Evolutionary conservation across 2,888 invertebrate genomes (phyloP), one percentile per base, ranked within the genome.

Genomic region (Drosophila borealis): DNA sequence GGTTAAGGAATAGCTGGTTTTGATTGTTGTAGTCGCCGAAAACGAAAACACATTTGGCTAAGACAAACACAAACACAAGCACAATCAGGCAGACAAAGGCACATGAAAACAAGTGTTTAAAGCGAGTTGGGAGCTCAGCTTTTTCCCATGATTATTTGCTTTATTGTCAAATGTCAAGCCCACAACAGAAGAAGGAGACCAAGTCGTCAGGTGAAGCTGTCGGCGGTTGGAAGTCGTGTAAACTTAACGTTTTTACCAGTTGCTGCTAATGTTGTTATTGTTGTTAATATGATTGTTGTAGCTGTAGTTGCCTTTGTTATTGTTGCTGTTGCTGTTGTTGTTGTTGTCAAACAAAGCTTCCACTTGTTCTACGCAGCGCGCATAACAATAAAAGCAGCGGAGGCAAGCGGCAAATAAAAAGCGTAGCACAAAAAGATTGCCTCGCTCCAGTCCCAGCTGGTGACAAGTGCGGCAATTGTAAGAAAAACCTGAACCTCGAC

Each of bases 91-190:
- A n/a, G 19, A 45, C 37, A 46, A 5, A 39, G 6, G 21, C 33
- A 49, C 10, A 36, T 19, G 45, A 5, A 36, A 4, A 45, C 3
- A 64, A 13, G 42, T 13, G 39, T 17, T 42, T 42, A 21, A 13
- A 62, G 21, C 33, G 41, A 59, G 74, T 59, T 74, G 65, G 54
- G 51, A 78, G 49, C 62, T 62, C 70, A 60, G 62, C 70, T 75
- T 89, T 90, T 89, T 90, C 90, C 88, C 89, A 90, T 90, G 90
- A 90, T 90, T 90, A 90, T 88, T 88, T 88, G 85, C 88, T 87
- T 90, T 80, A 90, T 90, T 90, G 88, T 88, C 90, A 89, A 88
- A 88, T 89, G 89, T 89, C 87, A 86, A 88, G 88, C 89, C 80
- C 75, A 81, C 70, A 82, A 70, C 57, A 59, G 55, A 57, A 64